Evolutionary conservation across 2,888 invertebrate species (phyloP).

Genomic region (Erebia epiphron): DNA sequence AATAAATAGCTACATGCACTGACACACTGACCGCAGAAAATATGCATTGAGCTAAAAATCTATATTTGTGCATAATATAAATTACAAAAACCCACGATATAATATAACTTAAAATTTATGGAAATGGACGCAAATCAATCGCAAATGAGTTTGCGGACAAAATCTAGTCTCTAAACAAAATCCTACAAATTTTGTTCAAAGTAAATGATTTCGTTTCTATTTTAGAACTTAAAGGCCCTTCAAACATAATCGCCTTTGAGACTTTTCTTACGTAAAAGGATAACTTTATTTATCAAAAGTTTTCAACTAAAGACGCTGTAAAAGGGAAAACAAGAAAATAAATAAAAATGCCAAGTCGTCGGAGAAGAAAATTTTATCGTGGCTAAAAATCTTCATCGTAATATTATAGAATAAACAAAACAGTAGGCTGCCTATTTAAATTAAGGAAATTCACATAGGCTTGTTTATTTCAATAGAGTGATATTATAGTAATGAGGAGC

Average conservation of each 20-base stretch:
- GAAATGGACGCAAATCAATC: no score
- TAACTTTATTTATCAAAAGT: conserved; percentile 37
- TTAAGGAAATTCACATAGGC: background rate
- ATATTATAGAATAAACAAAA: background rate
- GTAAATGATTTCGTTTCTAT: conserved; percentile 8
- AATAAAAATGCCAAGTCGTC: conserved; percentile 33
- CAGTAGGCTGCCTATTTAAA: background rate
- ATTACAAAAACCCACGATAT: no score
- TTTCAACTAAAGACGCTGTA: conserved; percentile 27
- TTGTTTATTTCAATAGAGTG: background rate
- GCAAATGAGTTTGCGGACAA: no score
- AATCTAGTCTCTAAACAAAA: background rate
- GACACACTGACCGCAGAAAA: no score
- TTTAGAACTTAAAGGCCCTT: conserved; percentile 20
- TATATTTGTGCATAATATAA: no score
- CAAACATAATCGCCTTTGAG: conserved; percentile 27
- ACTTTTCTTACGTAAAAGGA: conserved; percentile 26
- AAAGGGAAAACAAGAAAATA: conserved; percentile 33
- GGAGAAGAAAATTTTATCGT: conserved; percentile 32
- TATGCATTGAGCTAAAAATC: no score
- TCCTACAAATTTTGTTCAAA: background rate
- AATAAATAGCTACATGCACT: no score
- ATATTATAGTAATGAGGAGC: background rate
- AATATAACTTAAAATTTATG: no score
- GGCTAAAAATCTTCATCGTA: conserved; percentile 25